Percentiles rank a stretch among this genome's conserved stretches.
Evolutionary conservation across 2,797 vertebrate species (phyloP).

Genomic region (Euphonia xanthogaster): DNA sequence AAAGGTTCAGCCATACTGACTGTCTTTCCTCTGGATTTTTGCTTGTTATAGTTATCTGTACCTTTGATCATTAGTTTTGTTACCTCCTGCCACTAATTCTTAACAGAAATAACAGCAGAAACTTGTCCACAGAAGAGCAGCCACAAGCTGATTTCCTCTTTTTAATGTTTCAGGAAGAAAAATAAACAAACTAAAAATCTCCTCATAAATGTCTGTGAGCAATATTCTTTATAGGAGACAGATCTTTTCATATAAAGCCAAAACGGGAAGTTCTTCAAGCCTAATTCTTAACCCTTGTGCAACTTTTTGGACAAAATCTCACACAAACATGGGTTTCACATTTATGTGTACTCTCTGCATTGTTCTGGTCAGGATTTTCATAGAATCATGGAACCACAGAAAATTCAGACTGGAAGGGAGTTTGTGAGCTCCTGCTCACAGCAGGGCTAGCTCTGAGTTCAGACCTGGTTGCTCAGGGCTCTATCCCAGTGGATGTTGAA

Average conservation of each 20-base stretch:
- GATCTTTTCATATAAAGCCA: not conserved
- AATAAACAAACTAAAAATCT: not conserved
- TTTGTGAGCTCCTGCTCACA: not conserved
- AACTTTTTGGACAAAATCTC: not conserved
- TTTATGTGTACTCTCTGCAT: not conserved
- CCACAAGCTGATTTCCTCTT: not conserved
- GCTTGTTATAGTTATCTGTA: not conserved
- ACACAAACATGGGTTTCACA: not conserved
- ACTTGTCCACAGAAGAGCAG: not conserved
- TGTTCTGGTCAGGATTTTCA: not conserved
- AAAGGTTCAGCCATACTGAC: not conserved
- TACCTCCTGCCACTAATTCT: not conserved
- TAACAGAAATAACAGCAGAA: not conserved
- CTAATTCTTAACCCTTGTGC: not conserved
- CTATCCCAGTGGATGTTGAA: not conserved
- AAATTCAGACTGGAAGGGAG: not conserved
- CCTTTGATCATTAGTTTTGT: not conserved
- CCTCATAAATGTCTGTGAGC: not conserved
- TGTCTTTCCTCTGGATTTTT: not conserved
- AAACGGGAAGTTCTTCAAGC: not conserved
- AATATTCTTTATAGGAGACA: not conserved
- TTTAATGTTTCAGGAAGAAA: not conserved
- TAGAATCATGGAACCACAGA: rapidly evolving
- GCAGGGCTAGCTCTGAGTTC: not conserved
- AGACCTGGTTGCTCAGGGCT: not conserved